Conservation (phyloP, 1,140 invertebrate genomes). For the Nautilus pompilius region DNA sequence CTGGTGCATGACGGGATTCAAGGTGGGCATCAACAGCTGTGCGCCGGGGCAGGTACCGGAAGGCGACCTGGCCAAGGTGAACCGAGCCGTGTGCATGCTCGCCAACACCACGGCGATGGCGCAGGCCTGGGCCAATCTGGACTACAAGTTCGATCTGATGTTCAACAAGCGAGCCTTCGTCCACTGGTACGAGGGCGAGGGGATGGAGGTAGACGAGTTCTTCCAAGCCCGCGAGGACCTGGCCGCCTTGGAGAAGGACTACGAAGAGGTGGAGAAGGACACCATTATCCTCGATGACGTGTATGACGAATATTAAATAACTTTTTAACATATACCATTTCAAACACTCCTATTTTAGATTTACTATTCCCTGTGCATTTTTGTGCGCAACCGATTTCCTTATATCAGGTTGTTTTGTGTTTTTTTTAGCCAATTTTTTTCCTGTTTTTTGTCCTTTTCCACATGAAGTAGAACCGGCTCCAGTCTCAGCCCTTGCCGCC, state of each 20-base stretch:
- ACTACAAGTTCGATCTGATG: constrained; percentile 78
- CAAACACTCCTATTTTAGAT: too few relatives aligned
- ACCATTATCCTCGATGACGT: constrained; percentile 52
- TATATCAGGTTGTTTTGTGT: too few relatives aligned
- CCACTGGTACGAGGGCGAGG: constrained; percentile 56
- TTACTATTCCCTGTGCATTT: too few relatives aligned
- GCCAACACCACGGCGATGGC: constrained; percentile 59
- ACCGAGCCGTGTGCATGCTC: constrained; percentile 70
- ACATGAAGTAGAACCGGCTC: too few relatives aligned
- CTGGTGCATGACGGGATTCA: constrained; percentile 78
- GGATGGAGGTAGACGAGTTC: constrained; percentile 75
- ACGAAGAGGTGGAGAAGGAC: constrained; percentile 66
- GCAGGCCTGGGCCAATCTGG: constrained; percentile 45
- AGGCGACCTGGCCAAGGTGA: constrained; percentile 63
- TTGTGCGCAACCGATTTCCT: too few relatives aligned
- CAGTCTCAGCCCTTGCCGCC: too few relatives aligned
- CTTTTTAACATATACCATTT: too few relatives aligned
- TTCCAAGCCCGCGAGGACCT: constrained; percentile 70
- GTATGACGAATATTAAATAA: too few relatives aligned
- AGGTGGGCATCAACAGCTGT: constrained; percentile 30
- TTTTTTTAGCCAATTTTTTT: too few relatives aligned
- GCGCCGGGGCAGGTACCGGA: constrained; percentile 52
- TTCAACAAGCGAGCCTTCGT: constrained; percentile 65
- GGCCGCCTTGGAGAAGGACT: constrained; percentile 64
- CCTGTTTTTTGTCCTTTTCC: too few relatives aligned